Conservation (phyloP, 2,888 invertebrate species). For the Eudemis profundana region DNA sequence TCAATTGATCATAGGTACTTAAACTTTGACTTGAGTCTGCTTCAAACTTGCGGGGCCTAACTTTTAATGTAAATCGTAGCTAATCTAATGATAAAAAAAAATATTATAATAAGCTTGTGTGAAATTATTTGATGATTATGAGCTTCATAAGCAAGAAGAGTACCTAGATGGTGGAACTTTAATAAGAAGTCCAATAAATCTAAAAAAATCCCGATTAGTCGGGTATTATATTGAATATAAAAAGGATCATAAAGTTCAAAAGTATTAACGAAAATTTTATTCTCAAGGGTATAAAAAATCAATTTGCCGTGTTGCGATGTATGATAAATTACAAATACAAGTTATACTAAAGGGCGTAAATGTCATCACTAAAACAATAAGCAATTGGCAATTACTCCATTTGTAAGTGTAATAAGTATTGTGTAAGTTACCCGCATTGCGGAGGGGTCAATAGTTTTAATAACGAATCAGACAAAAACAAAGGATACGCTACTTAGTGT, state of each 20-base stretch:
- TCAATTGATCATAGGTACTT: too few species aligned
- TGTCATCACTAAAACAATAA: conserved; percentile 24
- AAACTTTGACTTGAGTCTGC: too few species aligned
- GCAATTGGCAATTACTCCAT: conserved; percentile 21
- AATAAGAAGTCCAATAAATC: too few species aligned
- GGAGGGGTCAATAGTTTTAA: conserved; percentile 75
- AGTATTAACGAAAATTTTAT: conserved; percentile 1
- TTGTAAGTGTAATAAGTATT: conserved; percentile 20
- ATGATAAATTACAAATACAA: conserved; percentile 13
- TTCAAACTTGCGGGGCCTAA: too few species aligned
- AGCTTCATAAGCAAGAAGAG: too few species aligned
- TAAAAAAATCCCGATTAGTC: background rate
- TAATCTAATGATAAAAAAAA: too few species aligned
- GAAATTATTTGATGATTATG: too few species aligned
- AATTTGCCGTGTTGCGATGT: background rate
- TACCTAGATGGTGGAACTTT: too few species aligned
- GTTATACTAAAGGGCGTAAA: conserved; percentile 7
- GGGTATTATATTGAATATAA: conserved; percentile 7
- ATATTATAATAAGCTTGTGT: too few species aligned
- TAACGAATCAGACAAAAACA: conserved; percentile 73
- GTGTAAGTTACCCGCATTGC: conserved; percentile 76
- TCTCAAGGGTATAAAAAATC: conserved; percentile 1
- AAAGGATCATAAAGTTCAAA: background rate
- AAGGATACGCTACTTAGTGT: conserved; percentile 36
- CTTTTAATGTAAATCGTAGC: too few species aligned